These are phyloP conservation scores for Alosa sapidissima DNA, from an alignment of 2,797 vertebrate species.

Conservation along the genomic window DNA sequence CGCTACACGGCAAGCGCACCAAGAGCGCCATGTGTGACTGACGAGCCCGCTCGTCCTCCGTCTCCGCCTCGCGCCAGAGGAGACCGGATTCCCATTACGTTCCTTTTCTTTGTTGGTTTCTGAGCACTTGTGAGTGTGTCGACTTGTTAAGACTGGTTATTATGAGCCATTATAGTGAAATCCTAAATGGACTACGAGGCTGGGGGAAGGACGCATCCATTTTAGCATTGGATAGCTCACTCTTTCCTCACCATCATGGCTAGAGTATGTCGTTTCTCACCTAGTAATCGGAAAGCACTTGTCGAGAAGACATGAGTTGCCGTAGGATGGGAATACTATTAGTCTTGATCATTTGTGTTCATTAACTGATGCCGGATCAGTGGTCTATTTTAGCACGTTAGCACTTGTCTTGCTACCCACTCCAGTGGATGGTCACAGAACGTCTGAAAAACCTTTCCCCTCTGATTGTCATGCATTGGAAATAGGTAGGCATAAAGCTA, in stretches of 20 bases:
- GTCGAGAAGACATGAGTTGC: slow-evolving; percentile 25
- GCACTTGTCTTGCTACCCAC: slow-evolving; percentile 35
- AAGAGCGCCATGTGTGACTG: slow-evolving; percentile 74
- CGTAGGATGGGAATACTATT: slow-evolving; percentile 30
- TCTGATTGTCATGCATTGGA: slow-evolving; percentile 2
- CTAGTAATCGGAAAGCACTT: slow-evolving; percentile 5
- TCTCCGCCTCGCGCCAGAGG: not conserved
- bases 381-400: slow-evolving; percentile 40
- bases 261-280: not conserved
- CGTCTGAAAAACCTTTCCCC: not conserved
- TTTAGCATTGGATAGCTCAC: not conserved
- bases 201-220: not conserved
- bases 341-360: slow-evolving; percentile 10
- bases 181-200: not conserved
- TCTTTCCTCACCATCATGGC: slow-evolving; percentile 22
- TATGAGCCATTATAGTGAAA: slow-evolving; percentile 17
- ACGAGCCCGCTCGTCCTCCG: slow-evolving; percentile 37
- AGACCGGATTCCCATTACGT: slow-evolving; percentile 18
- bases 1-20: slow-evolving; percentile 77
- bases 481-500: not conserved
- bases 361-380: slow-evolving; percentile 34
- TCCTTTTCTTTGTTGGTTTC: not conserved
- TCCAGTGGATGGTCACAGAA: slow-evolving; percentile 26
- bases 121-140: not conserved
- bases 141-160: slow-evolving; percentile 9